Base-by-base conservation (phyloP, 2,797 vertebrate species). In the Sebastes paucispinis region DNA sequence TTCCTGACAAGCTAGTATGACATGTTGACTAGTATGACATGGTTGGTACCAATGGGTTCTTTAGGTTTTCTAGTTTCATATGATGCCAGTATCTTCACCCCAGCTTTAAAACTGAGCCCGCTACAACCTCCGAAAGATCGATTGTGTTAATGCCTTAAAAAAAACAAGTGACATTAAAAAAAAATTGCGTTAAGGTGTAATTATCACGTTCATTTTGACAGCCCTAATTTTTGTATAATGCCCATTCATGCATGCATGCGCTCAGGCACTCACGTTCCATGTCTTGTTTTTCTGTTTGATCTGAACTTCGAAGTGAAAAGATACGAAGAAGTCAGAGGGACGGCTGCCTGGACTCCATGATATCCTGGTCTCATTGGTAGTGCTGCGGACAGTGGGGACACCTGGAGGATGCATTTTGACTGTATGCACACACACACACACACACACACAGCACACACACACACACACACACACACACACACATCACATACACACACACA, bases 331-430 rank as follows among this genome's bases (percentile, higher is more conserved):
- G 0, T 0, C 0, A 0, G 92, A 88, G 18, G 3, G 16, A 6
- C 75, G 81, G 7, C 5, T 2, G 9, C 86, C 88, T 3, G 5
- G 62, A 54, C 32, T 88, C 95, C 95, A 96, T 0, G 60, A 86
- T 39, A 96, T 69, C 59, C 29, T 47, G 1, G 80, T 92, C 8
- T 69, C 69, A 3, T 73, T 86, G 3, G 60, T 68, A 2, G 34
- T 79, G 24, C 50, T 68, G 71, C 0, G 87, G 75, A 95, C 52
- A 2, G 16, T 75, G 3, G 91, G 93, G 58, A 25, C 59, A 4
- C 65, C 75, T 22, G 94, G 95, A 50, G 93, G 88, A 63, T 89
- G 81, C 86, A 95, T 77, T 84, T 94, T 93, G 65, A 96, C 96
- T 96, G 87, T 22, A 73, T 5, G 25, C 31, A 29, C 24, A 68